Conservation (phyloP, 2,888 invertebrate species). For the Lapara coniferarum region DNA sequence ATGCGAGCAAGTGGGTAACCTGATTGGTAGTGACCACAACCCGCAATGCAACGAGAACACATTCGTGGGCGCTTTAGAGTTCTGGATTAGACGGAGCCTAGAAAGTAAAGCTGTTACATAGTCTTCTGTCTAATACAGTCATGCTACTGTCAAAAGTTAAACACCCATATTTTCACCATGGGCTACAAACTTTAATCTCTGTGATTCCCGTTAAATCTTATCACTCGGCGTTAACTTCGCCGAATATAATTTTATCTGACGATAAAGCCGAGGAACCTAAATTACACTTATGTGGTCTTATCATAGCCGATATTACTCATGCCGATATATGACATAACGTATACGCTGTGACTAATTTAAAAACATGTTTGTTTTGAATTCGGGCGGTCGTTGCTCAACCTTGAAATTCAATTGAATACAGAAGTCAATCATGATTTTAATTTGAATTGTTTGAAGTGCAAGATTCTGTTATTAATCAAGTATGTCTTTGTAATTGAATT, state of each 20-base stretch:
- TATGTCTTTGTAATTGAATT: too few species aligned
- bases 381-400: constrained; percentile 7
- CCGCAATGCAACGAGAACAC: too few species aligned
- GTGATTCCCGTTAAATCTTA: background rate
- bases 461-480: background rate
- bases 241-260: background rate
- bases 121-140: too few species aligned
- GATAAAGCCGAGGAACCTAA: background rate
- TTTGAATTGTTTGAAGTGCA: background rate
- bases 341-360: background rate
- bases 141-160: too few species aligned
- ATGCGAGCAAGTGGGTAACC: too few species aligned
- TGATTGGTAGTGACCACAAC: too few species aligned
- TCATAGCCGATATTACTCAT: background rate
- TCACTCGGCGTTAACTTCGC: background rate
- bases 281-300: background rate
- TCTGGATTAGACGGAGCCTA: too few species aligned
- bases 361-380: constrained; percentile 17
- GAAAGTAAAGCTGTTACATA: too few species aligned
- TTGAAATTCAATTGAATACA: background rate
- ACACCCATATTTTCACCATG: too few species aligned
- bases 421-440: constrained; percentile 1
- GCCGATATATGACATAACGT: background rate
- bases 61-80: too few species aligned
- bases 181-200: too few species aligned